phyloP scores from a whole-genome alignment of 2,888 invertebrate genomes.

The Habroteleia sp. region DNA sequence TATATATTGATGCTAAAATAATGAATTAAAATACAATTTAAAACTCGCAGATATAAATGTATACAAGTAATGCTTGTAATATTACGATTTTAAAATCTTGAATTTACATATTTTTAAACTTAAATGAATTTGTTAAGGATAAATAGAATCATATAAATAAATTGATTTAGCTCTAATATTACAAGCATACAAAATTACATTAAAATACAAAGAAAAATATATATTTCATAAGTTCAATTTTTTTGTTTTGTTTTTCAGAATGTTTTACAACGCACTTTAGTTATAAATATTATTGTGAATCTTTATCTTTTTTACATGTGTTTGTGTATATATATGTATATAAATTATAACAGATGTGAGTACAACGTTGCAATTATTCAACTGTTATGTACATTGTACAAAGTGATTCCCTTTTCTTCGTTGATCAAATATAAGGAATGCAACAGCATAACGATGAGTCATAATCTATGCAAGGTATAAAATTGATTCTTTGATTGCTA shows the following conservation, averaged over 20 bases:
- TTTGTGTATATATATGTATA: slow-evolving; percentile 53
- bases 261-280: slow-evolving; percentile 24
- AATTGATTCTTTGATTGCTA: slow-evolving; percentile 19
- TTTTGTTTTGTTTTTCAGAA: slow-evolving; percentile 38
- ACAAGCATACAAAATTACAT: slow-evolving; percentile 56
- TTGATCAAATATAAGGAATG: slow-evolving; percentile 64
- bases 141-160: too few species aligned
- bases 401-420: slow-evolving; percentile 49
- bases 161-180: slow-evolving; percentile 49
- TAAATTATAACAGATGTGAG: slow-evolving; percentile 57
- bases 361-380: slow-evolving; percentile 33
- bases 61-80: slow-evolving; percentile 45
- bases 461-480: slow-evolving; percentile 50
- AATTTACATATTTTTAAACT: slow-evolving; percentile 6
- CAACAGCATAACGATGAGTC: slow-evolving; percentile 42
- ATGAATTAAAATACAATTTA: slow-evolving; percentile 1
- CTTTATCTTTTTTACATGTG: slow-evolving; percentile 59
- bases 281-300: slow-evolving; percentile 58
- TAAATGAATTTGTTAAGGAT: too few species aligned
- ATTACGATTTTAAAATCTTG: slow-evolving; percentile 40
- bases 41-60: slow-evolving; percentile 19
- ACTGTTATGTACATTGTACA: slow-evolving; percentile 61
- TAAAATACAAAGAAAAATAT: slow-evolving; percentile 46
- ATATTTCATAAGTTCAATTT: slow-evolving; percentile 23
- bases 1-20: too few species aligned